These are phyloP conservation scores for Pectinophora gossypiella DNA, from an alignment of 1,140 invertebrate genomes.

Conservation along the genomic window DNA sequence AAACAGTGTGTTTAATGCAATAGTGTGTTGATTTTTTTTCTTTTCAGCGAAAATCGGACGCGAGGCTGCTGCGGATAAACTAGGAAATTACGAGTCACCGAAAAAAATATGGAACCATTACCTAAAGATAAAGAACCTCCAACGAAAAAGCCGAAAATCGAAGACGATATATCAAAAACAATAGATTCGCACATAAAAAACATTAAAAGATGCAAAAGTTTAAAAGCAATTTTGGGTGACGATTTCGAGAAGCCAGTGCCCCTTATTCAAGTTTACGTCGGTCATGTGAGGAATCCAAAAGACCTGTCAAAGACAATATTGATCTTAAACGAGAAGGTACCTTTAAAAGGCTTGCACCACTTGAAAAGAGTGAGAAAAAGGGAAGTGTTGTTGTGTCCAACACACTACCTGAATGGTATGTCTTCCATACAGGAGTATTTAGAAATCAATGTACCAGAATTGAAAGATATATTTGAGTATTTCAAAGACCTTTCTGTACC, in stretches of 20 bases:
- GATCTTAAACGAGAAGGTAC: constrained; percentile 75
- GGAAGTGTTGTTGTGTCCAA: constrained; percentile 78
- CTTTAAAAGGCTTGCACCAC: constrained; percentile 79
- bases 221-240: constrained; percentile 39
- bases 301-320: constrained; percentile 79
- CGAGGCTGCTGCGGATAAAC: constrained; percentile 4
- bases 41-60: constrained; percentile 42
- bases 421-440: constrained; percentile 72
- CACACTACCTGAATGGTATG: constrained; percentile 25
- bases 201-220: constrained; percentile 32
- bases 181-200: constrained; percentile 35
- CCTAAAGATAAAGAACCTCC: constrained; percentile 30
- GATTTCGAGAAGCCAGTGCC: constrained; percentile 72
- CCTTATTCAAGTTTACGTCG: constrained; percentile 77
- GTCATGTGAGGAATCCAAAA: constrained; percentile 77
- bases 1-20: constrained; percentile 31
- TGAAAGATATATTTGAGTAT: constrained; percentile 70
- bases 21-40: constrained; percentile 44
- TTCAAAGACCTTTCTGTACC: constrained; percentile 79
- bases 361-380: constrained; percentile 83
- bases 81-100: too few relatives aligned
- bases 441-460: constrained; percentile 68
- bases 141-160: constrained; percentile 37
- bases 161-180: constrained; percentile 12
- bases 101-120: not conserved